Conservation (phyloP, 2,888 invertebrate species). For the Brachynemurus nebulosus region DNA sequence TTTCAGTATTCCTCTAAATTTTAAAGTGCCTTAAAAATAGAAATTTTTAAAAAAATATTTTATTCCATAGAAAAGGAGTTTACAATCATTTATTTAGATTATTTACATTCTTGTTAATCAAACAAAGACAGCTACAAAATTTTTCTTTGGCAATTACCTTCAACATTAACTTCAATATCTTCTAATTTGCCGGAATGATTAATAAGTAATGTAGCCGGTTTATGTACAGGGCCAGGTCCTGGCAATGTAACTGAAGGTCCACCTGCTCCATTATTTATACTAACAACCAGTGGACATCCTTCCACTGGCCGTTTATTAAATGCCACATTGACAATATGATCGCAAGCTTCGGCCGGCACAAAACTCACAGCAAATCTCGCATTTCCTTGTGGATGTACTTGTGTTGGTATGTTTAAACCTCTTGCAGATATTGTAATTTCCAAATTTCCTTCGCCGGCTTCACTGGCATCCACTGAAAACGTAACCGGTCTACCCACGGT, state of each 20-base stretch:
- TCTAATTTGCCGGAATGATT: conserved; percentile 78
- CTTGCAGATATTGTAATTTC: conserved; percentile 93
- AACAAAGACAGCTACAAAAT: too few relatives aligned
- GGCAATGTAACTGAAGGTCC: conserved; percentile 58
- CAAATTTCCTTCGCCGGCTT: conserved; percentile 93
- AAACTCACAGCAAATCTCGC: conserved; percentile 92
- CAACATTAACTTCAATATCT: conserved; percentile 91
- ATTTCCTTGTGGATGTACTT: conserved; percentile 85
- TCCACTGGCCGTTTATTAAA: conserved; percentile 86
- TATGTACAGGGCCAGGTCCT: conserved; percentile 57
- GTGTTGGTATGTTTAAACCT: conserved; percentile 87
- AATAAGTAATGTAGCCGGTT: conserved; percentile 54
- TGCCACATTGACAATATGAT: conserved; percentile 91
- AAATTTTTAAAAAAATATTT: conserved; percentile 13
- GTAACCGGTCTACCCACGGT: conserved; percentile 85
- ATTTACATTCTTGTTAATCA: too few relatives aligned
- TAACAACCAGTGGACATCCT: conserved; percentile 83
- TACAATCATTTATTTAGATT: too few relatives aligned
- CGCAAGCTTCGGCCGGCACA: conserved; percentile 84
- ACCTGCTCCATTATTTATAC: conserved; percentile 47
- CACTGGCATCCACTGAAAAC: conserved; percentile 88
- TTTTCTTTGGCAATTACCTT: conserved; percentile 68
- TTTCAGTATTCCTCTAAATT: too few relatives aligned
- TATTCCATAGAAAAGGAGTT: neutral
- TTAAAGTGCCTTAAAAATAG: too few relatives aligned